Evolutionary conservation across 1,140 invertebrate genomes (phyloP), one percentile per base, ranked within the genome.

Genomic region (Tribolium madens): DNA sequence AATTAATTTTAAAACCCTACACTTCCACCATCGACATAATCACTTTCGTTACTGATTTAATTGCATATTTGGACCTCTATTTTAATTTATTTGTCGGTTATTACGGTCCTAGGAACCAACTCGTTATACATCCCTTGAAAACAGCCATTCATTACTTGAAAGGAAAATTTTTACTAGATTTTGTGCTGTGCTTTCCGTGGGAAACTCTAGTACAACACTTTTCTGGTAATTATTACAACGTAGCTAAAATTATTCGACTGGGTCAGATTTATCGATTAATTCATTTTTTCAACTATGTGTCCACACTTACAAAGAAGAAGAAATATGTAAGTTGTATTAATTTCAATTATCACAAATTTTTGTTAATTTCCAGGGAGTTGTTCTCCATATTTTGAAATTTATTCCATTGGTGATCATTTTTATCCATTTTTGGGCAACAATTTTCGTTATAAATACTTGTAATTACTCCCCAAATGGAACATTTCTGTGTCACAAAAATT

Each of bases 101-200:
- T 77, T 87, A 88, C 64, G 87, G 87, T 7, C 15, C 79, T 0
- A 85, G 87, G 76, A 87, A 87, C 76, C 87, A 87, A 76, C 80
- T 88, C 10, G 86, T 88, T 64, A 86, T 85, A 47, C 87, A 88
- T 80, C 87, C 87, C 3, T 87, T 87, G 74, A 84, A 86, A 64
- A 88, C 86, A 15, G 87, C 87, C 0, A 85, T 81, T 76, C 84
- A 87, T 76, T 88, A 87, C 81, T 70, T 88, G 6, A 84, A 73
- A 73, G 87, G 84, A 17, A 76, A 84, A 15, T 88, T 88, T 70
- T 33, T 81, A 18, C 53, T 86, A 12, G 87, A 88, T 68, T 77
- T 88, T 4, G 50, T 87, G 1, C 85, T 85, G 1, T 86, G 85
- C 74, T 87, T 87, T 53, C 87, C 87, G n/a, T 87, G 86, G 86